Conservation (phyloP, 2,888 invertebrate genomes). For the Dolichomitus sp. region DNA sequence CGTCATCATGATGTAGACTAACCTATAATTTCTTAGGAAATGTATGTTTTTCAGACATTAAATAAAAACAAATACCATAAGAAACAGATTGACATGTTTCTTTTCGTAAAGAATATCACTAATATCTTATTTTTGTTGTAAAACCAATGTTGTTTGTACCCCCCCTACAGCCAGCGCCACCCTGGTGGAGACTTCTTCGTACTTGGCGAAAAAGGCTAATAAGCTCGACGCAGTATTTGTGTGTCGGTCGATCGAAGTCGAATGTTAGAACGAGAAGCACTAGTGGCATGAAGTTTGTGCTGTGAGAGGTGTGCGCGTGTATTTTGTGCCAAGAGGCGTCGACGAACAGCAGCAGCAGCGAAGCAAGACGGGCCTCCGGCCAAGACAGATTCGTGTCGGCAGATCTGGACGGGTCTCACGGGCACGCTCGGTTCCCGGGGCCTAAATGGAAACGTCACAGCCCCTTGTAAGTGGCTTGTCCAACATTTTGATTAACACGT, state of each 20-base stretch:
- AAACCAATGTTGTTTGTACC: too few relatives aligned
- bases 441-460: conserved; percentile 85
- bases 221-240: neutral
- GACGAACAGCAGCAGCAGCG: conserved; percentile 48
- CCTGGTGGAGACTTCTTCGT: too few relatives aligned
- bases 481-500: conserved; percentile 86
- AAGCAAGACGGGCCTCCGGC: conserved; percentile 62
- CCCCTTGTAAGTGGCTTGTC: conserved; percentile 85
- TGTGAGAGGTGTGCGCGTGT: conserved; percentile 15
- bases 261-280: neutral
- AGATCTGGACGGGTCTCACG: conserved; percentile 64
- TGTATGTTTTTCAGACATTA: too few relatives aligned
- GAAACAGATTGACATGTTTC: too few relatives aligned
- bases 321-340: conserved; percentile 59
- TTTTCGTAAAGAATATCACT: too few relatives aligned
- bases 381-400: conserved; percentile 68
- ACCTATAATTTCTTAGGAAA: too few relatives aligned
- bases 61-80: too few relatives aligned
- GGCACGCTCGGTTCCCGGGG: conserved; percentile 69
- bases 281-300: conserved; percentile 5
- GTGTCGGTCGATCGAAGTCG: neutral
- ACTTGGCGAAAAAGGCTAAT: too few relatives aligned
- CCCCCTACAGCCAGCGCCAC: too few relatives aligned
- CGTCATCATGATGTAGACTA: too few relatives aligned
- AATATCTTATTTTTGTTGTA: too few relatives aligned